Evolutionary conservation across 2,797 vertebrate genomes (phyloP).

Genomic region (Crossoptilon crossoptilon): DNA sequence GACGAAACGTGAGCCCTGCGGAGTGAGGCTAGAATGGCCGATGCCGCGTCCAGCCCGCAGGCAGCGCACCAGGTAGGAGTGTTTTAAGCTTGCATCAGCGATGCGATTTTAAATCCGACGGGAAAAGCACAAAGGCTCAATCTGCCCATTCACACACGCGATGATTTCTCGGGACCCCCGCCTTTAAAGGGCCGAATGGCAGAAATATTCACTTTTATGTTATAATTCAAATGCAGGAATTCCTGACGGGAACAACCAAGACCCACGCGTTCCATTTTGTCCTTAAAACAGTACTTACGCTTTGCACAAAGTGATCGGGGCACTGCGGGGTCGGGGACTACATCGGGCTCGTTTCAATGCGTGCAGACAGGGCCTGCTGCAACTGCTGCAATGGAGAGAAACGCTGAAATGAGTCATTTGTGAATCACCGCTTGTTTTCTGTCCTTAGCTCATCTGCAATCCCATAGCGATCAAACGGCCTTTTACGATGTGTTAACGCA

Average conservation of each 20-base stretch:
- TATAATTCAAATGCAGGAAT: no score
- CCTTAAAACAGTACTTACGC: no score
- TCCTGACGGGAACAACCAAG: no score
- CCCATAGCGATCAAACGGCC: constrained; percentile 71
- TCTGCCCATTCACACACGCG: no score
- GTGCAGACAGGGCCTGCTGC: constrained; percentile 48
- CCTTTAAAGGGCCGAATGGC: no score
- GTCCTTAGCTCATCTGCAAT: constrained; percentile 71
- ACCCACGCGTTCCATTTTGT: no score
- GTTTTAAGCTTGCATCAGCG: no score
- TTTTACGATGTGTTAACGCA: constrained; percentile 72
- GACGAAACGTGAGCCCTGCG: fast-evolving
- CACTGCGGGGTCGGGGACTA: constrained; percentile 42
- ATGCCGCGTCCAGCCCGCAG: not conserved
- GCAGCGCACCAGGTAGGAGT: not conserved
- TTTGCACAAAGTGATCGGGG: not conserved
- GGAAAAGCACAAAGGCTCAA: no score
- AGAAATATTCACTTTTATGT: no score
- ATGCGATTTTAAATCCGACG: no score
- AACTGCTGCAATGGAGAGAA: constrained; percentile 67
- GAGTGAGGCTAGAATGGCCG: not conserved
- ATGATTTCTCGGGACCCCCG: no score
- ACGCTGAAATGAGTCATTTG: constrained; percentile 72
- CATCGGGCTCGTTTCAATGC: constrained; percentile 62
- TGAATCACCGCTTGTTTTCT: constrained; percentile 70